Conservation (phyloP, 2,113 vertebrate species). For the Eretmochelys imbricata region DNA sequence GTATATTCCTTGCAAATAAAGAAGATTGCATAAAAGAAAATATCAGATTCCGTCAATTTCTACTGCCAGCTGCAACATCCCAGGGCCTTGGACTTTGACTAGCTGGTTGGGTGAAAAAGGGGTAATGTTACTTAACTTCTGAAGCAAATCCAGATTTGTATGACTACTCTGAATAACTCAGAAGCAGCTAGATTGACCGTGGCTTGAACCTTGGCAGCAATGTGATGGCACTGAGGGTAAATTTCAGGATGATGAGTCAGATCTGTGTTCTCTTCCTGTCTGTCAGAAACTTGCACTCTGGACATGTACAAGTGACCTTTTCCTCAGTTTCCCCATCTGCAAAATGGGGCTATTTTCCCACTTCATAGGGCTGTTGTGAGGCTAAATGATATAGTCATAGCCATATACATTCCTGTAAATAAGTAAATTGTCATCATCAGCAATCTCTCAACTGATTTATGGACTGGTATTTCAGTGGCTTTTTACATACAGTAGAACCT, state of each 20-base stretch:
- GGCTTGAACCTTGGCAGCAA: not conserved
- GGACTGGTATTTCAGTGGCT: not conserved
- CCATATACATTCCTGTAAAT: not conserved
- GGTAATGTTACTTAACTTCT: not conserved
- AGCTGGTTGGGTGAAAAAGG: not conserved
- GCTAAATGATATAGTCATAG: not conserved
- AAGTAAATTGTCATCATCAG: not conserved
- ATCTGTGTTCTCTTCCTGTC: not conserved
- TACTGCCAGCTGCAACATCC: too few relatives aligned
- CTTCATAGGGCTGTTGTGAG: constrained; percentile 1
- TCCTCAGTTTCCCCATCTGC: not conserved
- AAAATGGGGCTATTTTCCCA: not conserved
- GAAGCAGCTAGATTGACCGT: not conserved
- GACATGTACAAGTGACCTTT: not conserved
- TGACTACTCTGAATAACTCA: not conserved
- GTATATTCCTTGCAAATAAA: too few relatives aligned
- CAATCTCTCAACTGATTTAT: not conserved
- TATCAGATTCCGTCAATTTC: too few relatives aligned
- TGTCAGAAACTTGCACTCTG: not conserved
- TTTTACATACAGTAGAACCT: not conserved
- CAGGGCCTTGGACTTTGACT: too few relatives aligned
- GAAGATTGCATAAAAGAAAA: too few relatives aligned
- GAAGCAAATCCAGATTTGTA: not conserved
- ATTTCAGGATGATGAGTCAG: not conserved
- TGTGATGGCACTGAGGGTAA: not conserved